A percentile compares a stretch with the other conserved stretches of the same genome.
Conservation (phyloP, 1,140 invertebrate genomes). For the Brachionus paranguensis region DNA sequence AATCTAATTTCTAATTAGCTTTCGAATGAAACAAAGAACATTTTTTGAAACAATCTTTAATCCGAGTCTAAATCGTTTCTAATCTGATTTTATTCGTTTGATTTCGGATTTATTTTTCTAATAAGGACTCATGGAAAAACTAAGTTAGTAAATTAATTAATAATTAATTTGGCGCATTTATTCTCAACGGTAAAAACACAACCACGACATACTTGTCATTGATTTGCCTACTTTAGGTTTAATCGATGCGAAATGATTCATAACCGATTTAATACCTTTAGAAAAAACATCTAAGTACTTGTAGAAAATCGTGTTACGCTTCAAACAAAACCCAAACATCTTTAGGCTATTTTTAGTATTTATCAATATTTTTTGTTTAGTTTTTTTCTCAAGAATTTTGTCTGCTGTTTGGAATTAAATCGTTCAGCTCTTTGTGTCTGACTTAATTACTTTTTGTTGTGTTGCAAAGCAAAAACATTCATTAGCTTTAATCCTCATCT, state of each 20-base stretch:
- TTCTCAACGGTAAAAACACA: not conserved
- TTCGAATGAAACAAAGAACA: not conserved
- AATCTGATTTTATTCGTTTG: conserved; percentile 36
- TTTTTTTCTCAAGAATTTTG: not conserved
- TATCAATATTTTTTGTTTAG: conserved; percentile 7
- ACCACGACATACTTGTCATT: not conserved
- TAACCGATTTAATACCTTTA: not conserved
- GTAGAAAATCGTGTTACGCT: conserved; percentile 6
- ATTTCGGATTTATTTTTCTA: conserved; percentile 9
- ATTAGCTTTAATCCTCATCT: not conserved
- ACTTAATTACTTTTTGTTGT: conserved; percentile 2
- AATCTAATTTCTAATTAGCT: not conserved
- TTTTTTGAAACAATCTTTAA: not conserved
- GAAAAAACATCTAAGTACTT: conserved; percentile 9
- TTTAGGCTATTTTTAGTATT: conserved; percentile 21
- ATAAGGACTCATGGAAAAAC: not conserved
- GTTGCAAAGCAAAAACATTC: not conserved
- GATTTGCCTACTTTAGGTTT: conserved; percentile 2
- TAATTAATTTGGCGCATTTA: not conserved
- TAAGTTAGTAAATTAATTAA: conserved; percentile 11
- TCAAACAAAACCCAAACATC: not conserved
- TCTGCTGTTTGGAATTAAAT: conserved; percentile 23
- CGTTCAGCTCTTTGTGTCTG: conserved; percentile 1
- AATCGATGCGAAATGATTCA: conserved; percentile 35
- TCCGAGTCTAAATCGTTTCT: not conserved